Evolutionary conservation across 2,888 invertebrate genomes (phyloP).

Genomic region (Zonitis immaculata): DNA sequence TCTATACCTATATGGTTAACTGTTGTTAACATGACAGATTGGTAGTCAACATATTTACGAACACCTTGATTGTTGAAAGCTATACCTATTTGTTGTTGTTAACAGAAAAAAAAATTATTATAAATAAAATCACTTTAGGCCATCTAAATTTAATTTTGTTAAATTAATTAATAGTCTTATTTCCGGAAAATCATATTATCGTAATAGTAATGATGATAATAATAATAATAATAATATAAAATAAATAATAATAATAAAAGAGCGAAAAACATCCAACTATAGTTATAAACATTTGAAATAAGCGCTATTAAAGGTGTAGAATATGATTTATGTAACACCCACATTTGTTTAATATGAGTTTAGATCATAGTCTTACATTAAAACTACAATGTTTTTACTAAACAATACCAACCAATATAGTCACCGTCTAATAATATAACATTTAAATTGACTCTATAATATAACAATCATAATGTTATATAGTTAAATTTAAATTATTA

Average conservation of each 20-base stretch:
- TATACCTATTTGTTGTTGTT: not conserved
- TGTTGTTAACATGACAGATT: constrained; percentile 26
- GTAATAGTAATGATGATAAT: too few relatives aligned
- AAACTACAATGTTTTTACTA: constrained; percentile 18
- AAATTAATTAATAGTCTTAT: too few relatives aligned
- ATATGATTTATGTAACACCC: constrained; percentile 44
- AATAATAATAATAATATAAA: not conserved
- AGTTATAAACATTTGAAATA: constrained; percentile 29
- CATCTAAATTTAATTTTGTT: too few relatives aligned
- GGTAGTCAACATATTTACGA: constrained; percentile 11
- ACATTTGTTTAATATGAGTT: constrained; percentile 38
- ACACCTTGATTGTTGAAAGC: not conserved
- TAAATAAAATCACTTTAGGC: not conserved
- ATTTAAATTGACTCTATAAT: constrained; percentile 33
- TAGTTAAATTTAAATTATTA: constrained; percentile 45
- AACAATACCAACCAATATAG: constrained; percentile 10
- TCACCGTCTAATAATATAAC: constrained; percentile 29
- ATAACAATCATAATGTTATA: constrained; percentile 42
- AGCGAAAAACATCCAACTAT: not conserved
- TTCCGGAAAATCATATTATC: too few relatives aligned
- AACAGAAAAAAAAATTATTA: not conserved
- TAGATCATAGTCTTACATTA: constrained; percentile 27
- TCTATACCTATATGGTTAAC: constrained; percentile 22
- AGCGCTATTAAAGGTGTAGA: constrained; percentile 40
- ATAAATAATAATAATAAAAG: not conserved